A percentile compares a stretch with the other conserved stretches of the same genome.
Evolutionary conservation across 2,113 vertebrate species (phyloP).

Genomic region (Myodes glareolus): DNA sequence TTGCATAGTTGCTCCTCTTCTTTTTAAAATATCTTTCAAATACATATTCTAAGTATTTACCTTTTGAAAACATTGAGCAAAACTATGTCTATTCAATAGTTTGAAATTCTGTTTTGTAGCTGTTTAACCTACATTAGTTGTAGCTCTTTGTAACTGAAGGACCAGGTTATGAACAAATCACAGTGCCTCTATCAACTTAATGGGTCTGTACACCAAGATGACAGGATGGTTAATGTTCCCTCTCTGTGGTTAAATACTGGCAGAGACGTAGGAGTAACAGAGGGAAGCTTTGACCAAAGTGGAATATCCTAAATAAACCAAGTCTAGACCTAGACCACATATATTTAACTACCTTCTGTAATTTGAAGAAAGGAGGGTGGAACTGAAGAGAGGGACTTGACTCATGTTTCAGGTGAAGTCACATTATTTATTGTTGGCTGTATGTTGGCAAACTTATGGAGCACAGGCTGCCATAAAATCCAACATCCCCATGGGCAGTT

Average conservation of each 20-base stretch:
- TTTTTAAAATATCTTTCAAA: neutral
- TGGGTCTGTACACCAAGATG: neutral
- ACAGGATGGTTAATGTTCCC: neutral
- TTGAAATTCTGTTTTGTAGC: neutral
- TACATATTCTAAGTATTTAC: neutral
- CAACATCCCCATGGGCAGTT: neutral
- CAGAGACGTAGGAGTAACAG: neutral
- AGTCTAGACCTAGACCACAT: neutral
- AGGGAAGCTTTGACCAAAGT: neutral
- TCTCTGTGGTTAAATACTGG: neutral
- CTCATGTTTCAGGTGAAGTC: neutral
- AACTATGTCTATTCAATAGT: neutral
- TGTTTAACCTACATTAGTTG: neutral
- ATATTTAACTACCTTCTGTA: conserved; percentile 30
- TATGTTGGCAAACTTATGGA: neutral
- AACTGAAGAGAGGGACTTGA: neutral
- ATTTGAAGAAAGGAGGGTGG: neutral
- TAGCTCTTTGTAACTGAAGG: neutral
- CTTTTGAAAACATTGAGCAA: conserved; percentile 13
- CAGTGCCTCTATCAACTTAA: neutral
- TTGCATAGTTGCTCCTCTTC: neutral
- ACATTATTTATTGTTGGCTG: conserved; percentile 6
- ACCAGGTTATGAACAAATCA: neutral
- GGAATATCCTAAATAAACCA: conserved; percentile 19
- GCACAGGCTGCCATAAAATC: neutral